Base-by-base conservation (phyloP, 2,113 vertebrate species). In the Ceuthmochares aereus region DNA sequence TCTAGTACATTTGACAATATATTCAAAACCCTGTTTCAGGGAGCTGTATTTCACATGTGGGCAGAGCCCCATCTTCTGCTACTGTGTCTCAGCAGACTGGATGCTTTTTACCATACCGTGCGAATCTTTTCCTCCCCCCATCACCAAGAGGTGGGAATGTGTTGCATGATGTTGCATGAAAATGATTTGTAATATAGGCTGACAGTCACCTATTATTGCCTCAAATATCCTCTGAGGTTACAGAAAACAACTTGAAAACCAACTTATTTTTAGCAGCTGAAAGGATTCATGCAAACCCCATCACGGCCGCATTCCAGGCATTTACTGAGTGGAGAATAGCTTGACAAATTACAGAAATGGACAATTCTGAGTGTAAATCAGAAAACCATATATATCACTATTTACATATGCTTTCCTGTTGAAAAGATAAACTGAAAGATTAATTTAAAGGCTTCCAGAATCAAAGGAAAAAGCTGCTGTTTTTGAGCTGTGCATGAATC, bases 251-350 rank as follows among this genome's bases (percentile, higher is more conserved):
- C 93, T 95, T 95, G 89, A 92, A 93, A 90, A 62, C 22, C 73
- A 75, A 74, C 73, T 92, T 95, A 93, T 96, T 96, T 97, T 93
- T 97, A 96, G 93, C 69, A 87, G 79, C 54, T 58, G 64, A 84
- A 94, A 82, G 83, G 90, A 96, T 94, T 87, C 74, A 89, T 89
- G 74, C 80, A 94, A 94, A 45, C 64, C 64, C 69, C 63, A 3
- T 70, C n/a, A 25, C 94, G 90, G 89, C 88, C 77, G 72, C 73
- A 92, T 19, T 75, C 84, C 89, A 93, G 60, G 47, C 73, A 78
- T 94, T 72, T 73, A 59, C 55, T 56, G 56, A 86, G 67, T 30
- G 6, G 47, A 94, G 73, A 94, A 94, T 54, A 88, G 55, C 76
- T 84, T 60, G 83, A 90, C 72, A 93, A 95, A 75, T 84, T 89